Evolutionary conservation across 2,113 vertebrate species (phyloP).

Genomic region (Elephas maximus): DNA sequence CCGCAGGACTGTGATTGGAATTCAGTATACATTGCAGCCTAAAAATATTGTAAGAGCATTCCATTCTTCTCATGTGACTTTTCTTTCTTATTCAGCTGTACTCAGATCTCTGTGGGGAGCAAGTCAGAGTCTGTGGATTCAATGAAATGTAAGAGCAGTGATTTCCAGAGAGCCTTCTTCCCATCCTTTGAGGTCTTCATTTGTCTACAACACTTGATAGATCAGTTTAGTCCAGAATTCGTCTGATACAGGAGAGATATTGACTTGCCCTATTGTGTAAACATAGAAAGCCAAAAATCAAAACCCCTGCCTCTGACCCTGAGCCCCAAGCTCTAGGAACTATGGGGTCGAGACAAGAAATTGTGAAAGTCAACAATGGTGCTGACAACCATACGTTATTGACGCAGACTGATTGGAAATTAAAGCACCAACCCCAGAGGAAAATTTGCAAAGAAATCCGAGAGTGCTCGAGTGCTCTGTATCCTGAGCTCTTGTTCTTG

Average conservation of each 20-base stretch:
- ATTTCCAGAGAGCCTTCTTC: constrained; percentile 54
- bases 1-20: constrained; percentile 77
- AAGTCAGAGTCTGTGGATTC: constrained; percentile 61
- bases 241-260: constrained; percentile 65
- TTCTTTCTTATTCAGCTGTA: constrained; percentile 72
- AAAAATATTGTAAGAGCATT: constrained; percentile 80
- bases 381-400: constrained; percentile 78
- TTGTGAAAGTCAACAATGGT: constrained; percentile 73
- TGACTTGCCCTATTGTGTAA: constrained; percentile 79
- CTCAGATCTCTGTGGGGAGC: constrained; percentile 78
- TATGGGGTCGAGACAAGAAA: constrained; percentile 75
- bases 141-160: constrained; percentile 61
- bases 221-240: constrained; percentile 71
- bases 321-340: constrained; percentile 59
- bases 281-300: constrained; percentile 76
- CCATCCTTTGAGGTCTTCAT: constrained; percentile 57
- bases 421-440: constrained; percentile 73
- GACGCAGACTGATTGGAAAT: constrained; percentile 81
- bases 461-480: neutral
- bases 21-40: constrained; percentile 76
- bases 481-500: constrained; percentile 21
- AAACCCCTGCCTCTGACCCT: constrained; percentile 71
- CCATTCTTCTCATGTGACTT: constrained; percentile 80
- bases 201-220: constrained; percentile 72
- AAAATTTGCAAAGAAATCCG: constrained; percentile 62